A percentile compares a stretch with the other conserved stretches of the same genome.
These are phyloP conservation scores for Aphaenogaster floridana DNA, from an alignment of 1,140 invertebrate species.

Conservation along the genomic window DNA sequence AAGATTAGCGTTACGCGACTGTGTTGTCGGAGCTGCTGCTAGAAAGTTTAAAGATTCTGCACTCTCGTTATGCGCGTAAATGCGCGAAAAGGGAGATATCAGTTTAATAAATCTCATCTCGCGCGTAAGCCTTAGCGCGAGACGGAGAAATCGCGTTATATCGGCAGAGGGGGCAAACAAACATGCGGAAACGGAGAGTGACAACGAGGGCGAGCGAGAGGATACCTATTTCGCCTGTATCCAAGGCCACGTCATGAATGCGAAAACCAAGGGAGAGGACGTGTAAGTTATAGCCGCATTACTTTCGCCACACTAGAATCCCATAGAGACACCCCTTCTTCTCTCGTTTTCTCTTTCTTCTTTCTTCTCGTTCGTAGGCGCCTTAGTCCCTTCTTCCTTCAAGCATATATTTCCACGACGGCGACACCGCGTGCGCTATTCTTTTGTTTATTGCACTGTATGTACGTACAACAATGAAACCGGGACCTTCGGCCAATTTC, in stretches of 20 bases:
- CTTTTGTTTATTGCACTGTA: slow-evolving; percentile 60
- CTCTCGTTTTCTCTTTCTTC: slow-evolving; percentile 3
- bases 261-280: slow-evolving; percentile 58
- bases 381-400: background rate
- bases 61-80: background rate
- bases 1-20: slow-evolving; percentile 29
- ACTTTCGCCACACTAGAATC: slow-evolving; percentile 59
- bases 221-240: slow-evolving; percentile 47
- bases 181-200: slow-evolving; percentile 24
- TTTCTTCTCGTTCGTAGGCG: background rate
- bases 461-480: slow-evolving; percentile 38
- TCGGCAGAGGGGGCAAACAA: slow-evolving; percentile 2
- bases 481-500: slow-evolving; percentile 27
- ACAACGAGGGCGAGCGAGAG: slow-evolving; percentile 33
- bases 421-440: slow-evolving; percentile 22
- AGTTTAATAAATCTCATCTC: slow-evolving; percentile 31
- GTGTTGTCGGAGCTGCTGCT: background rate
- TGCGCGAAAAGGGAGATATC: slow-evolving; percentile 2
- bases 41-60: slow-evolving; percentile 37
- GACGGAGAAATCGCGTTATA: slow-evolving; percentile 42
- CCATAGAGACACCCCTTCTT: slow-evolving; percentile 17
- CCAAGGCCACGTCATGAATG: slow-evolving; percentile 68
- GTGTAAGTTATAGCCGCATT: slow-evolving; percentile 72
- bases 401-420: slow-evolving; percentile 47
- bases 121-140: background rate